Evolutionary conservation across 2,797 vertebrate genomes (phyloP), one percentile per base, ranked within the genome.

Genomic region (Muscicapa striata): DNA sequence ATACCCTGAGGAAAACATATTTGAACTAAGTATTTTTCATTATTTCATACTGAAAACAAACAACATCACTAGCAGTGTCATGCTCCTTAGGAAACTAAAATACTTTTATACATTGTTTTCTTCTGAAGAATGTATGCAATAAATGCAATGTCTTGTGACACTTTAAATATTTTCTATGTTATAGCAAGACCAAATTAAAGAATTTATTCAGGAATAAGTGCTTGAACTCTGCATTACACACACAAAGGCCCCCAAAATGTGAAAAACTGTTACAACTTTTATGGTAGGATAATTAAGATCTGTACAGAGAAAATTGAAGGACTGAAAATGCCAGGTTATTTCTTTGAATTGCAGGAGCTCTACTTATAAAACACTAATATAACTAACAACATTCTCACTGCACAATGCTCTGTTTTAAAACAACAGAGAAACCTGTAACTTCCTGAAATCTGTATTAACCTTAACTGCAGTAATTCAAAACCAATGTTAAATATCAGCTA

Each of bases 381-480:
- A 70, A 27, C 62, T 72, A 87, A 83, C 51, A 88, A 43, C 17
- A 74, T 59, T 90, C 58, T 88, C n/a, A 58, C 61, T 87, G 57
- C 13, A 90, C 92, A 96, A 80, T 49, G 59, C 32, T 82, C 19
- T 77, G 70, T 72, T 89, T 94, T 87, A 90, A 86, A 95, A 91
- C 9, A 46, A 74, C 82, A 95, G 51, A 76, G 79, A 84, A 93
- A 82, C 13, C 48, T 85, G 45, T 22, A 70, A 84, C 32, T 54
- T 73, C 45, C 77, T 83, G 78, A 94, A 95, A 95, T 73, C 40
- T 61, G 26, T 77, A 78, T 92, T 80, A 86, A 66, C 21, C 48
- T 88, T 85, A 88, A 34, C 11, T 73, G 64, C 48, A 62, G 19
- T 64, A 64, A 83, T 48, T 82, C 15, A 69, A 61, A 78, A 72